Conservation (phyloP, 2,888 invertebrate genomes). For the Chromoteleia sp. region DNA sequence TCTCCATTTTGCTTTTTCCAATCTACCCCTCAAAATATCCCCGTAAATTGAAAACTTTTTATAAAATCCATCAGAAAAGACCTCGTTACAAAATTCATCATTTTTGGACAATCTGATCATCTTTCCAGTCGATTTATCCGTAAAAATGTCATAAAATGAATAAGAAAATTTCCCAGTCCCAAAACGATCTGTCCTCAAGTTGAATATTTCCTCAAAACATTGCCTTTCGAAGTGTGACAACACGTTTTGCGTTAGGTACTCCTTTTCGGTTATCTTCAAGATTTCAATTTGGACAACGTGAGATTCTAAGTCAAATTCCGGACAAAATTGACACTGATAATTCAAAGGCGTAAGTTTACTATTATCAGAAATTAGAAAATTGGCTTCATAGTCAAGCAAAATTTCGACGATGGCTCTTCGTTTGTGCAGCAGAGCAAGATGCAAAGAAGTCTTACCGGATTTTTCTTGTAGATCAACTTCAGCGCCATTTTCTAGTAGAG, state of each 20-base stretch:
- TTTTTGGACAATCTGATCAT: constrained; percentile 50
- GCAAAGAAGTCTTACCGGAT: constrained; percentile 55
- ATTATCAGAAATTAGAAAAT: constrained; percentile 55
- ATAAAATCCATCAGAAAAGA: constrained; percentile 46
- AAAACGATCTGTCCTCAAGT: constrained; percentile 32
- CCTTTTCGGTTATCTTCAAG: constrained; percentile 57
- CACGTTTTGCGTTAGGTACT: constrained; percentile 45
- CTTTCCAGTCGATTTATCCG: constrained; percentile 9
- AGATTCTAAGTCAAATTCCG: constrained; percentile 58
- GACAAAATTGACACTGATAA: constrained; percentile 55
- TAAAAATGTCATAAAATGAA: constrained; percentile 51
- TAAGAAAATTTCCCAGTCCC: constrained; percentile 24
- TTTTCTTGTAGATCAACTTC: constrained; percentile 55
- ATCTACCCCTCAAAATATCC: constrained; percentile 52
- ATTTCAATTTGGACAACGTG: constrained; percentile 61
- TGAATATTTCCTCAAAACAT: constrained; percentile 58
- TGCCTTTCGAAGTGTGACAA: constrained; percentile 57
- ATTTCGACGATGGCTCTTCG: constrained; percentile 51
- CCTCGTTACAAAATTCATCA: constrained; percentile 34
- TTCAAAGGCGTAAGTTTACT: constrained; percentile 59
- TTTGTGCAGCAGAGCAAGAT: constrained; percentile 52
- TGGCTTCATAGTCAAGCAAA: constrained; percentile 60
- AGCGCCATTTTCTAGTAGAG: constrained; percentile 60
- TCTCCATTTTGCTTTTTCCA: constrained; percentile 57
- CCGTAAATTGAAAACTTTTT: constrained; percentile 53